Conservation (phyloP, 2,888 invertebrate genomes). For the Meliscaeva auricollis region DNA sequence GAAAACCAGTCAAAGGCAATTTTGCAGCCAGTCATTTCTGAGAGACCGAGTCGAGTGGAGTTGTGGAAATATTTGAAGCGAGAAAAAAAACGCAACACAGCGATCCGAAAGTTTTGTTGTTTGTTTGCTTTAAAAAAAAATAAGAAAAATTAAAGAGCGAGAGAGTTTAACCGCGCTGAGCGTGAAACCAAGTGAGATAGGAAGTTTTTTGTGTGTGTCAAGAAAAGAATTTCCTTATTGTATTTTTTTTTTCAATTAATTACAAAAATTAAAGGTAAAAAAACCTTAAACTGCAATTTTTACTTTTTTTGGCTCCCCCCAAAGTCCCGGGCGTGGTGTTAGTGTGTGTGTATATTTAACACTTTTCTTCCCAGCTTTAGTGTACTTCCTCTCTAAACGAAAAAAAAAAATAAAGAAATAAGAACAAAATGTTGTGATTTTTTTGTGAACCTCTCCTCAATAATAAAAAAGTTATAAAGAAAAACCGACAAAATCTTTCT, state of each 20-base stretch:
- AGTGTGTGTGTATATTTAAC: conserved; percentile 63
- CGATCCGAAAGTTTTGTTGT: conserved; percentile 76
- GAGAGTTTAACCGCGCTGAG: conserved; percentile 61
- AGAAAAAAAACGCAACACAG: conserved; percentile 73
- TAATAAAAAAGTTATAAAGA: conserved; percentile 16
- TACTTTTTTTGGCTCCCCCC: conserved; percentile 1
- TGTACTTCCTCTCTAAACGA: conserved; percentile 46
- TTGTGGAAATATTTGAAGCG: conserved; percentile 61
- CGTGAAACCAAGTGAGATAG: conserved; percentile 68
- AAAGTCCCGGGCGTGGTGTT: conserved; percentile 69
- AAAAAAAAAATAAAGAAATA: too few species aligned
- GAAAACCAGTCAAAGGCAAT: conserved; percentile 64
- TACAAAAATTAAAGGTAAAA: conserved; percentile 19
- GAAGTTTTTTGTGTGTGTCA: conserved; percentile 42
- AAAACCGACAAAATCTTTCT: conserved; percentile 53
- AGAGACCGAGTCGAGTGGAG: conserved; percentile 76
- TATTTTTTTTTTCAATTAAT: conserved; percentile 35
- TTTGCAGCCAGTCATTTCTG: conserved; percentile 71
- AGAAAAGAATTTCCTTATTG: conserved; percentile 57
- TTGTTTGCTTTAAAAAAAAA: conserved; percentile 62
- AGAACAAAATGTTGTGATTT: conserved; percentile 59
- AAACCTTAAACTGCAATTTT: conserved; percentile 52
- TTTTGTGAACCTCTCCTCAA: conserved; percentile 50
- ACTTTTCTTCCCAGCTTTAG: conserved; percentile 43
- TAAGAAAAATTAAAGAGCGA: conserved; percentile 48